Base-by-base conservation (phyloP, 2,888 invertebrate genomes). In the Orthosia gothica region DNA sequence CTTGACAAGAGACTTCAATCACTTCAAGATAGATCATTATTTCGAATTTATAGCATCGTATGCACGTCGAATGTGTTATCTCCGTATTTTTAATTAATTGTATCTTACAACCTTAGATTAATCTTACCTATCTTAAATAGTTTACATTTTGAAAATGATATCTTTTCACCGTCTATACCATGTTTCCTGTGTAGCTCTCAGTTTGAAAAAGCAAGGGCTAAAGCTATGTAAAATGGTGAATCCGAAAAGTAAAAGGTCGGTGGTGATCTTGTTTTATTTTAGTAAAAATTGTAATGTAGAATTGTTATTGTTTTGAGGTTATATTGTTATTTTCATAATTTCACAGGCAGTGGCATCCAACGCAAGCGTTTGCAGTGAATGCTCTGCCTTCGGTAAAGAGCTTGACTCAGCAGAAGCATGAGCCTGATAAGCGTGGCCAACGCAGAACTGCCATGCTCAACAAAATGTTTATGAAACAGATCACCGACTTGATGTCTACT, bases 381-480 rank as follows among this genome's bases (percentile, higher is more conserved):
- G 73, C 85, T 47, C 79, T 96, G 86, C 95, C 95, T 5, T 92
- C 92, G 82, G 78, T 95, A 3, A 96, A 94, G 81, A 95, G 93
- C 81, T 86, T 97, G 47, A 92, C 94, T 2, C 96, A 95, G 87
- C 95, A 95, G 23, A 92, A 95, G 73, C 92, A 95, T 87, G 97
- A 97, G 71, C 97, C 97, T 47, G 95, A 96, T 16, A 97, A 97
- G 63, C 94, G 96, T 16, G 97, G 97, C 15, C 92, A 94, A 0
- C 97, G 97, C 57, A 96, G 98, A 86, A 94, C 97, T 32, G 94
- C 97, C 1, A 97, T 98, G 81, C 93, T 99, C 2, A 98, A 98
- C 91, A 98, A 98, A 93, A 90, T 98, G 65, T 98, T 98, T 88
- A 98, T 98, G 98, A 97, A 97, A 86, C 96, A 98, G 76, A 97